A percentile compares a stretch with the other conserved stretches of the same genome.
phyloP scores from a whole-genome alignment of 2,888 invertebrate genomes.

The Itoplectis maculator region DNA sequence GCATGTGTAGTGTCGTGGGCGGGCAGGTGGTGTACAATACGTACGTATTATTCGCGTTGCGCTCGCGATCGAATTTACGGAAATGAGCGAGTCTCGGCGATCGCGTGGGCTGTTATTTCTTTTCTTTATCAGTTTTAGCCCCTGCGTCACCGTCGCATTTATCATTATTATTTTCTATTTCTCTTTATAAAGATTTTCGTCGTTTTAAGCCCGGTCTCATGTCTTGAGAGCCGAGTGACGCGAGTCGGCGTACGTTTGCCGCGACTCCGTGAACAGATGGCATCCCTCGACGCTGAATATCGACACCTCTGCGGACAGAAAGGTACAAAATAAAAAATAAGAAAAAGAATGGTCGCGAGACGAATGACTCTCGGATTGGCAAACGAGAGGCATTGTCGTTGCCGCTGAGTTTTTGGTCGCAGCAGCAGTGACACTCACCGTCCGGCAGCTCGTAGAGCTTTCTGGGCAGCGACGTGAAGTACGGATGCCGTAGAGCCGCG shows the following conservation, averaged over 20 bases:
- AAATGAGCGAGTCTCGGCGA: slow-evolving; percentile 13
- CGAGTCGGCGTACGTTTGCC: slow-evolving; percentile 88
- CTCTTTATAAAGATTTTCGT: slow-evolving; percentile 35
- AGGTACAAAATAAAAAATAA: slow-evolving; percentile 64
- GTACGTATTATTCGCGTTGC: slow-evolving; percentile 41
- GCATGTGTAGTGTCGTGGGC: slow-evolving; percentile 33
- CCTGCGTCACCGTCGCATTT: slow-evolving; percentile 25
- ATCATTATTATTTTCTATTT: slow-evolving; percentile 57
- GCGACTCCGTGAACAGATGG: slow-evolving; percentile 92
- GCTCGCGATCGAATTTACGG: slow-evolving; percentile 29
- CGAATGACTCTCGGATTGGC: not conserved
- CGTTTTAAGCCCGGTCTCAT: slow-evolving; percentile 76
- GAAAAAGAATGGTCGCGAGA: not conserved
- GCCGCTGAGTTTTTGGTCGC: not conserved
- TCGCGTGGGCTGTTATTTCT: slow-evolving; percentile 30
- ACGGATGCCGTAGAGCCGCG: slow-evolving; percentile 94
- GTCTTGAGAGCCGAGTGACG: slow-evolving; percentile 86
- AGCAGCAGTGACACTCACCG: slow-evolving; percentile 89
- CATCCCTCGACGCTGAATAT: slow-evolving; percentile 98
- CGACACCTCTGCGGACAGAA: slow-evolving; percentile 93
- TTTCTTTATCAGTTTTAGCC: not conserved
- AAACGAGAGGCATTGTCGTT: not conserved
- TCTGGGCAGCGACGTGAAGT: slow-evolving; percentile 95
- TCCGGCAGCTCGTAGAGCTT: slow-evolving; percentile 96
- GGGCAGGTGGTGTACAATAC: slow-evolving; percentile 12